These are phyloP conservation scores for Psococerastis gibbosa DNA, from an alignment of 2,888 invertebrate genomes.

Conservation along the genomic window DNA sequence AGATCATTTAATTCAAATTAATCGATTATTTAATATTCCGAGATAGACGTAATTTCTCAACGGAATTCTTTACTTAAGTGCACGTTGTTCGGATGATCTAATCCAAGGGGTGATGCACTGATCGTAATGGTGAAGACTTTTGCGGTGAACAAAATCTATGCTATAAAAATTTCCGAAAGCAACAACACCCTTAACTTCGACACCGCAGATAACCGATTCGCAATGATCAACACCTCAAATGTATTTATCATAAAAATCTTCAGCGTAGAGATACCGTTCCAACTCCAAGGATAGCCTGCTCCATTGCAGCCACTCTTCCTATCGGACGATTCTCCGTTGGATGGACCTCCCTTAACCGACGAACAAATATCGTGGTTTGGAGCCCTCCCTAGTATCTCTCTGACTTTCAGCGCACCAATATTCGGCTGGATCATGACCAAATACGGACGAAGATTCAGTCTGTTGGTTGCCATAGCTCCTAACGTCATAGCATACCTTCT, in stretches of 20 bases:
- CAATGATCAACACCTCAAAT: too few species aligned
- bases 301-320: slow-evolving; percentile 30
- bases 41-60: too few species aligned
- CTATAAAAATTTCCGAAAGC: too few species aligned
- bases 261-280: slow-evolving; percentile 32
- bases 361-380: slow-evolving; percentile 32
- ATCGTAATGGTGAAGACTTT: too few species aligned
- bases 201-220: too few species aligned
- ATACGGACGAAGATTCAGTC: slow-evolving; percentile 32
- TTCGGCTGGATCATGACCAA: slow-evolving; percentile 28
- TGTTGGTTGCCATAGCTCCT: slow-evolving; percentile 31
- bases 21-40: too few species aligned
- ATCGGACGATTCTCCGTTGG: slow-evolving; percentile 25
- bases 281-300: slow-evolving; percentile 36
- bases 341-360: slow-evolving; percentile 27
- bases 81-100: too few species aligned
- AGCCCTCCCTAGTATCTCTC: slow-evolving; percentile 32
- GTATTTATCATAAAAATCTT: slow-evolving; percentile 31
- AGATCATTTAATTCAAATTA: too few species aligned
- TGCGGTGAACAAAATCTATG: too few species aligned
- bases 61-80: too few species aligned
- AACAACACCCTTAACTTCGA: too few species aligned
- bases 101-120: too few species aligned
- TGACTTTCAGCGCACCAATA: slow-evolving; percentile 27
- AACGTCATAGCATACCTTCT: slow-evolving; percentile 35